Base-by-base conservation (phyloP, 2,797 vertebrate species). In the Ceryle rudis region DNA sequence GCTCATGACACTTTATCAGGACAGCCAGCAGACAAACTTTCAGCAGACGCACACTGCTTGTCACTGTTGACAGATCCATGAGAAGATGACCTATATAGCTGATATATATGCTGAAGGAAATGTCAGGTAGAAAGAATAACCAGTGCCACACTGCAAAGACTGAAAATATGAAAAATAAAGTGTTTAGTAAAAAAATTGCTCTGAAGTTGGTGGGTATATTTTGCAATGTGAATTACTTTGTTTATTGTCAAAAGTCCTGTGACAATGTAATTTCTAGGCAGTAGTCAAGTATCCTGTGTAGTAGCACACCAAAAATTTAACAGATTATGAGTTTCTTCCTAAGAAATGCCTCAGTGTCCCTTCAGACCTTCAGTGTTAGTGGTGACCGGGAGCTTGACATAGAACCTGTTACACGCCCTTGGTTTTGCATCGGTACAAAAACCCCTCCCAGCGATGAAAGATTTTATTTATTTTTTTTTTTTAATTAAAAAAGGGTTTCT, bases 31-130 rank as follows among this genome's bases (percentile, higher is more conserved):
- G 42, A 94, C 29, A 89, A n/a, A 72, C 18, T 44, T 86, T 65
- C 67, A 90, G 55, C 11, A 54, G 44, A 33, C 81, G 70, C 25
- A 41, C 9, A 16, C 23, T 29, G 7, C 44, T 72, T 87, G 72
- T 89, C 62, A 77, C 5, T 51, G 26, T 37, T 85, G 86, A 74
- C 10, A 61, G 51, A 79, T 49, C 15, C 70, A 20, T 54, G n/a
- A 65, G 81, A 95, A 94, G 62, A 84, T 39, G 66, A 86, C 86
- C 61, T 92, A 51, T 51, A 61, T 18, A 96, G 47, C 28, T 96
- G 55, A 29, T 86, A 52, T 37, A n/a, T 41, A 46, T 79, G 84
- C 80, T 72, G 92, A 81, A 85, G 47, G 25, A 92, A 84, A 26
- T 67, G 62, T 70, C 66, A 96, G 70, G 46, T 78, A 61, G 67